Percentiles rank a stretch among this genome's conserved stretches.
Evolutionary conservation across 2,113 vertebrate species (phyloP).

Genomic region (Toxostoma redivivum): DNA sequence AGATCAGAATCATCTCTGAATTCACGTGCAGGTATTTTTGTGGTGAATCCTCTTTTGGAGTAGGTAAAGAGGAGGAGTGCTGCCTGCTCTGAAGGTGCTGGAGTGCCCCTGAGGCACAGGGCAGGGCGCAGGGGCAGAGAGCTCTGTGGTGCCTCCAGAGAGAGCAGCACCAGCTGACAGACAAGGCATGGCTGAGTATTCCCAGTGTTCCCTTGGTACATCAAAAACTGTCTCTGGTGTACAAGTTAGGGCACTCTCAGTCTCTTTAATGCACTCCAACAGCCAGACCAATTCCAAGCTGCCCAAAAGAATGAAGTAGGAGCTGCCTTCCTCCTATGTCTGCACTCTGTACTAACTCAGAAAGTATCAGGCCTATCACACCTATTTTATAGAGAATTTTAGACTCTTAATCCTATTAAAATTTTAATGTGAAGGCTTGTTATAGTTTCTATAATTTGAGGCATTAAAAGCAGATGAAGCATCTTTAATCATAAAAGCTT

Average conservation of each 20-base stretch:
- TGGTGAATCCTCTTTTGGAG: not conserved
- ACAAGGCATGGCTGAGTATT: not conserved
- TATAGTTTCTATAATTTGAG: conserved; percentile 61
- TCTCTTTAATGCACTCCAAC: not conserved
- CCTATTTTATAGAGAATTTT: not conserved
- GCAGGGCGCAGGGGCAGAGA: fast-evolving
- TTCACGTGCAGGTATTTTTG: not conserved
- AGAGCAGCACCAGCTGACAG: not conserved
- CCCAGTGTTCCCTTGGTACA: not conserved
- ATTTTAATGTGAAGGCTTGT: conserved; percentile 58
- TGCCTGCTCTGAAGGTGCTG: not conserved
- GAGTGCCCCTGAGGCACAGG: not conserved
- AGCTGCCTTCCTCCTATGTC: not conserved
- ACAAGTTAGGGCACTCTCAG: not conserved
- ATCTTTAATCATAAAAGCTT: conserved; percentile 70
- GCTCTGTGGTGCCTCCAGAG: not conserved
- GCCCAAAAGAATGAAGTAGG: not conserved
- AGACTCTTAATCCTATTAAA: conserved; percentile 52
- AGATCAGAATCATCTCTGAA: not conserved
- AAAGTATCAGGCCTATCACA: not conserved
- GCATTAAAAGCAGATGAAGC: conserved; percentile 60
- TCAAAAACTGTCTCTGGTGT: not conserved
- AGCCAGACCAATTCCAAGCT: not conserved
- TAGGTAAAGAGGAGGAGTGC: not conserved
- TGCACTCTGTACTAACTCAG: not conserved